A percentile compares a stretch with the other conserved stretches of the same genome.
phyloP scores from a whole-genome alignment of 2,888 invertebrate genomes.

The Glyphotaelius pellucidus region DNA sequence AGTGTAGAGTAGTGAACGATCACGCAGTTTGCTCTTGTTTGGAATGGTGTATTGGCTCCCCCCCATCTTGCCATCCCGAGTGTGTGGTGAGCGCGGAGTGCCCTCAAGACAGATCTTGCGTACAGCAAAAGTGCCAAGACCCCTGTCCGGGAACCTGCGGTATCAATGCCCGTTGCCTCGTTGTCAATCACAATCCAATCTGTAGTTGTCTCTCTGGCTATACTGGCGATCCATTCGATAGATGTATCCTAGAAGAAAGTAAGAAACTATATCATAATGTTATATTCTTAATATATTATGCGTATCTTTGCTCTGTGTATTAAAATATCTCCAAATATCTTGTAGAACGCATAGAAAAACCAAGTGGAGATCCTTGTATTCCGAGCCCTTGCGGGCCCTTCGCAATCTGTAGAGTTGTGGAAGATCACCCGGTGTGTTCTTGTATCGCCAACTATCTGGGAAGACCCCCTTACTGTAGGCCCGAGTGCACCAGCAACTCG shows the following conservation, averaged over 20 bases:
- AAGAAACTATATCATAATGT: conserved; percentile 72
- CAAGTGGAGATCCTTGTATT: conserved; percentile 79
- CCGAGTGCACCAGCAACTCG: conserved; percentile 85
- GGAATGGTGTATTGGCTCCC: conserved; percentile 84
- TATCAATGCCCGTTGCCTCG: conserved; percentile 86
- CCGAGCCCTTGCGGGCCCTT: conserved; percentile 89
- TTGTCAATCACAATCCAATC: conserved; percentile 88
- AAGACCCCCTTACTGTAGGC: conserved; percentile 87
- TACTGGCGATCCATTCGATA: conserved; percentile 87
- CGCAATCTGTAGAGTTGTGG: conserved; percentile 83
- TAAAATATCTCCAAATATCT: conserved; percentile 53
- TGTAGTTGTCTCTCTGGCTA: conserved; percentile 85
- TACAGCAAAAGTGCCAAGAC: conserved; percentile 86
- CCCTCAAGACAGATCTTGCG: conserved; percentile 84
- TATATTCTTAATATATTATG: background rate
- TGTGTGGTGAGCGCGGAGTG: conserved; percentile 89
- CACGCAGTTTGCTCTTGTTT: conserved; percentile 88
- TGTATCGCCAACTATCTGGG: conserved; percentile 86
- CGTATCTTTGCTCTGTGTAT: conserved; percentile 18
- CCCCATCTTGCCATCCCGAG: conserved; percentile 87
- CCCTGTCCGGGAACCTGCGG: conserved; percentile 89
- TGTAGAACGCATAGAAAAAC: conserved; percentile 72
- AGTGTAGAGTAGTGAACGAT: conserved; percentile 83
- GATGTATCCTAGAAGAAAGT: conserved; percentile 82
- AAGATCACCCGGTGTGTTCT: conserved; percentile 84